Conservation (phyloP, 2,888 invertebrate genomes). For the Phragmatobia fuliginosa region DNA sequence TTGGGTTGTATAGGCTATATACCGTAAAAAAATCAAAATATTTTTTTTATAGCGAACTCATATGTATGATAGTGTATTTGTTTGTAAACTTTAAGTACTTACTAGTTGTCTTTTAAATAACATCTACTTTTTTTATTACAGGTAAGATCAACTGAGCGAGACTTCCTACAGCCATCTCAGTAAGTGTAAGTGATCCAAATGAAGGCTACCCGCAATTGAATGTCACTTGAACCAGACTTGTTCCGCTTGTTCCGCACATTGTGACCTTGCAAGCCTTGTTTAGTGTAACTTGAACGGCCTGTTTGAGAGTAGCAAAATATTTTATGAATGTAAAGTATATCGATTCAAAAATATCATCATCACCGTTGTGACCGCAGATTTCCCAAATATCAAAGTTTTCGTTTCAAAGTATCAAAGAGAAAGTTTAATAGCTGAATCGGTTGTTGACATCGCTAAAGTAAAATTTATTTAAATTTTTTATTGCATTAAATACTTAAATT, state of each 20-base stretch:
- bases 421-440: no score
- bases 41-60: not conserved
- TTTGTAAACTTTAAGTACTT: not conserved
- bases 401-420: no score
- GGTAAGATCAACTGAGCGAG: constrained; percentile 39
- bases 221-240: constrained; percentile 62
- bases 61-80: not conserved
- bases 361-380: no score
- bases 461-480: no score
- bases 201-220: constrained; percentile 68
- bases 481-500: no score
- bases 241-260: constrained; percentile 59
- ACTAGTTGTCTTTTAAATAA: constrained; percentile 17
- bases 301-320: not conserved
- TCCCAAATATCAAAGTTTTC: no score
- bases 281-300: constrained; percentile 11
- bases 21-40: not conserved
- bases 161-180: constrained; percentile 37
- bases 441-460: no score
- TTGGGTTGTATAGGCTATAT: no score
- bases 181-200: constrained; percentile 46
- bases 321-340: not conserved
- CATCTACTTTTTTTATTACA: constrained; percentile 39
- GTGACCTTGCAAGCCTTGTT: constrained; percentile 61
- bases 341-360: no score